phyloP scores from a whole-genome alignment of 2,113 vertebrate genomes.

The Lutjanus erythropterus region DNA sequence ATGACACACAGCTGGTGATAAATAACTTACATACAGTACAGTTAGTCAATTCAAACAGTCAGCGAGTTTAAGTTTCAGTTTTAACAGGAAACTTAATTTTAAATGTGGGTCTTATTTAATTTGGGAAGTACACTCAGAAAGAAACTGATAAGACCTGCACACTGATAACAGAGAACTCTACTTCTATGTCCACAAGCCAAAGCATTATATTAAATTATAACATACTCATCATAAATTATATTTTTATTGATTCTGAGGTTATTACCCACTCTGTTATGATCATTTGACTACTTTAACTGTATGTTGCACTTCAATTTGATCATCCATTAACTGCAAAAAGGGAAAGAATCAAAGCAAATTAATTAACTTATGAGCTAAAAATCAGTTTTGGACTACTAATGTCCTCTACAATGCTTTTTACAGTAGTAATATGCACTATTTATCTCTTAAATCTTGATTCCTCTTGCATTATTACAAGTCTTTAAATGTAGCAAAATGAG shows the following conservation, averaged over 20 bases:
- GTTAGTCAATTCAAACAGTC: neutral
- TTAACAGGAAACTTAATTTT: neutral
- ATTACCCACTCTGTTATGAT: neutral
- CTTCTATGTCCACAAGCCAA: neutral
- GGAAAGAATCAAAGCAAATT: too few species aligned
- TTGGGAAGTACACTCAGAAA: neutral
- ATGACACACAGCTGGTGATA: neutral
- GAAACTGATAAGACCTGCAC: neutral
- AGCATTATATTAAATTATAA: neutral
- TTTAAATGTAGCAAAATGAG: too few species aligned
- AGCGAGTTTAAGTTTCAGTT: neutral
- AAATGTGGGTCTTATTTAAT: neutral
- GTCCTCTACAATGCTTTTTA: neutral
- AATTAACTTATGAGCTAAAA: too few species aligned
- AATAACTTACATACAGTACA: neutral
- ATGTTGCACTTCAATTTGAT: too few species aligned
- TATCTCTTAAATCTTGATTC: too few species aligned
- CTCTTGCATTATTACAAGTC: too few species aligned
- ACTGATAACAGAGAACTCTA: neutral
- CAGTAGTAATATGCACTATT: too few species aligned
- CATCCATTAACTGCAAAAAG: too few species aligned
- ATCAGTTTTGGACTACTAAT: too few species aligned
- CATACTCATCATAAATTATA: neutral
- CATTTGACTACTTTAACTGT: too few species aligned
- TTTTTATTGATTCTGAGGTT: neutral